Conservation (phyloP, 2,888 invertebrate genomes). For the Mesorhabditis belari region DNA sequence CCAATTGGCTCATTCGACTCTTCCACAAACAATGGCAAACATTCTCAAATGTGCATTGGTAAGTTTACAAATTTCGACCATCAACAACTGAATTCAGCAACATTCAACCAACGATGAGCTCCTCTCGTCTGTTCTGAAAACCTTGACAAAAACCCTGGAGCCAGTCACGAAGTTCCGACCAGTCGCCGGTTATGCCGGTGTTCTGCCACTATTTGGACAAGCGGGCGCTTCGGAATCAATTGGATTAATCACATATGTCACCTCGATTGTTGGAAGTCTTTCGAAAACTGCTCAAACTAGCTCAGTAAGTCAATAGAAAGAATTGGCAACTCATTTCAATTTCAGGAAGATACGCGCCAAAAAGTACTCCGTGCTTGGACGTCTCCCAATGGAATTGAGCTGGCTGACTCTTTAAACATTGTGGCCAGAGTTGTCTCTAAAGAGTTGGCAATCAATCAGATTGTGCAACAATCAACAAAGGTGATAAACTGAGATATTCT, state of each 20-base stretch:
- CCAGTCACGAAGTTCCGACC: slow-evolving; percentile 9
- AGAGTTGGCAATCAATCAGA: not conserved
- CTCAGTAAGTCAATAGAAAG: not conserved
- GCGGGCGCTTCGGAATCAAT: not conserved
- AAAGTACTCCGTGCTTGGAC: not conserved
- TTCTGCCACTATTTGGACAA: not conserved
- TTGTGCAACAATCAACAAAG: slow-evolving; percentile 1
- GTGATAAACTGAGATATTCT: slow-evolving; percentile 11
- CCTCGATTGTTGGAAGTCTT: not conserved
- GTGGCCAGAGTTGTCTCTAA: not conserved
- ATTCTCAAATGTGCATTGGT: slow-evolving; percentile 31
- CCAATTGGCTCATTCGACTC: slow-evolving; percentile 12
- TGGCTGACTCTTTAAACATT: not conserved
- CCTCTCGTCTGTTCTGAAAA: slow-evolving; percentile 4
- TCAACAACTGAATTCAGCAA: slow-evolving; percentile 3
- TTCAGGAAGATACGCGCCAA: not conserved
- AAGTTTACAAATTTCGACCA: slow-evolving; percentile 3
- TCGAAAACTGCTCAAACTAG: not conserved
- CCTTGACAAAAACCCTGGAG: slow-evolving; percentile 12
- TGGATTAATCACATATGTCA: not conserved
- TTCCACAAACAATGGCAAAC: slow-evolving; percentile 22
- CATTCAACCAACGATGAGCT: slow-evolving; percentile 13
- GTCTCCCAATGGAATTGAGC: not conserved
- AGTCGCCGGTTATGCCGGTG: not conserved
- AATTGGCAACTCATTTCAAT: not conserved